A percentile compares a stretch with the other conserved stretches of the same genome.
phyloP scores from a whole-genome alignment of 2,888 invertebrate species.

The Pasiphila rectangulata region DNA sequence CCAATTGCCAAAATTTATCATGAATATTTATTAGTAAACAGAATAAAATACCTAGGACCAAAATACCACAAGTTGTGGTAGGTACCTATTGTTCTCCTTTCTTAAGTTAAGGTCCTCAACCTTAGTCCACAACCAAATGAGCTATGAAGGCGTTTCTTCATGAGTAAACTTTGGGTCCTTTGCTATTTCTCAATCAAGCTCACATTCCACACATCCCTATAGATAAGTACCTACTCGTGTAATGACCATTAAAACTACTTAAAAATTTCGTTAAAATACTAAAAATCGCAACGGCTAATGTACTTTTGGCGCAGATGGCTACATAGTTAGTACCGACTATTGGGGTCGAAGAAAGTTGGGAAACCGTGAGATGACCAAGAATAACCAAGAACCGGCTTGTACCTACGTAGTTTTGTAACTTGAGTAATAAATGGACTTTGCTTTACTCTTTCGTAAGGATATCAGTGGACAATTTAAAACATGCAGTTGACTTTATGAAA shows the following conservation, averaged over 20 bases:
- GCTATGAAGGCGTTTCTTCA: too few species aligned
- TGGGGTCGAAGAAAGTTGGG: conserved; percentile 77
- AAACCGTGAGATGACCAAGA: conserved; percentile 64
- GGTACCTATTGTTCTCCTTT: too few species aligned
- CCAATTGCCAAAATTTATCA: too few species aligned
- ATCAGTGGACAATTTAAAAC: conserved; percentile 1
- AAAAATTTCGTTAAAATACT: conserved; percentile 3
- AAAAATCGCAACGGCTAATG: conserved; percentile 38
- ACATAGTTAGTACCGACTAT: conserved; percentile 30
- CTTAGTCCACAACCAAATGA: too few species aligned
- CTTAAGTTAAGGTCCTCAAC: too few species aligned
- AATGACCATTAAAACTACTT: neutral
- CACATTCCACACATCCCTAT: too few species aligned
- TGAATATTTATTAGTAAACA: too few species aligned
- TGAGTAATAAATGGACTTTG: conserved; percentile 8
- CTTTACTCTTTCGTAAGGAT: conserved; percentile 18
- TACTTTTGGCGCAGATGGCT: conserved; percentile 27
- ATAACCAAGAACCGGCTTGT: conserved; percentile 59
- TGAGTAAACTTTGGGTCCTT: too few species aligned
- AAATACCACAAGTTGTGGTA: too few species aligned
- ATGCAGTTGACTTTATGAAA: neutral
- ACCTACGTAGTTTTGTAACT: conserved; percentile 31
- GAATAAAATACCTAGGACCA: too few species aligned
- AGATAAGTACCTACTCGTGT: too few species aligned
- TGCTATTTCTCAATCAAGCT: too few species aligned